Percentiles rank a stretch among this genome's conserved stretches.
Evolutionary conservation across 2,797 vertebrate species (phyloP).

Genomic region (Mus spretus): DNA sequence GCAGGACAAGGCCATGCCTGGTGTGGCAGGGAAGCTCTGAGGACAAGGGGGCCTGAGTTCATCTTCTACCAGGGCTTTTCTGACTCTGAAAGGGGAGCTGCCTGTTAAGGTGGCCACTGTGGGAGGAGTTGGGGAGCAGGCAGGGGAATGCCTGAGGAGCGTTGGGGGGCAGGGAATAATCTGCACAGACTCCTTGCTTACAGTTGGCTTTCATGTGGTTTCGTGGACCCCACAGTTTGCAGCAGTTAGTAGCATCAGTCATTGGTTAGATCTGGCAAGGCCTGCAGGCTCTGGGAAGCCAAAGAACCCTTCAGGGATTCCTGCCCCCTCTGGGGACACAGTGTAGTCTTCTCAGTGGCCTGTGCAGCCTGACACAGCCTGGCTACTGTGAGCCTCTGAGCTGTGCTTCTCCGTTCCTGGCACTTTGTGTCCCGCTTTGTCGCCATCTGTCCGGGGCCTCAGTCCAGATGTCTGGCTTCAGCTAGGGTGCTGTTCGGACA

Average conservation of each 20-base stretch:
- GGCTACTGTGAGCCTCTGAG: not conserved
- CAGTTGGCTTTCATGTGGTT: not conserved
- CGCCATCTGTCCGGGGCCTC: too few relatives aligned
- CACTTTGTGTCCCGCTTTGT: not conserved
- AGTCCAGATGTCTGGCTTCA: not conserved
- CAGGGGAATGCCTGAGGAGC: not conserved
- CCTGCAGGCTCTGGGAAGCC: not conserved
- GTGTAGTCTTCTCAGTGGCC: not conserved
- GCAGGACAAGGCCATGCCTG: not conserved
- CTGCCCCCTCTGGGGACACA: not conserved
- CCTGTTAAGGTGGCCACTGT: not conserved
- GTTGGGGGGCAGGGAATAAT: accelerated
- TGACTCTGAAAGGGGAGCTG: not conserved
- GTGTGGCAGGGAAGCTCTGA: not conserved
- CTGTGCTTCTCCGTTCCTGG: not conserved
- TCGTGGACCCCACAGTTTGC: accelerated
- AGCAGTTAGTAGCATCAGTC: too few relatives aligned
- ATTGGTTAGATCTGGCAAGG: not conserved
- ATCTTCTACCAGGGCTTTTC: not conserved
- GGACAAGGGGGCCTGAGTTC: not conserved
- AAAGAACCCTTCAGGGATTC: not conserved
- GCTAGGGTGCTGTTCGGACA: not conserved
- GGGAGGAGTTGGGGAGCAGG: not conserved
- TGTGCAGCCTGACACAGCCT: not conserved
- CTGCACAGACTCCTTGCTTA: not conserved